Evolutionary conservation across 2,888 invertebrate species (phyloP), one percentile per base, ranked within the genome.

Genomic region (Dicyrtomina minuta): DNA sequence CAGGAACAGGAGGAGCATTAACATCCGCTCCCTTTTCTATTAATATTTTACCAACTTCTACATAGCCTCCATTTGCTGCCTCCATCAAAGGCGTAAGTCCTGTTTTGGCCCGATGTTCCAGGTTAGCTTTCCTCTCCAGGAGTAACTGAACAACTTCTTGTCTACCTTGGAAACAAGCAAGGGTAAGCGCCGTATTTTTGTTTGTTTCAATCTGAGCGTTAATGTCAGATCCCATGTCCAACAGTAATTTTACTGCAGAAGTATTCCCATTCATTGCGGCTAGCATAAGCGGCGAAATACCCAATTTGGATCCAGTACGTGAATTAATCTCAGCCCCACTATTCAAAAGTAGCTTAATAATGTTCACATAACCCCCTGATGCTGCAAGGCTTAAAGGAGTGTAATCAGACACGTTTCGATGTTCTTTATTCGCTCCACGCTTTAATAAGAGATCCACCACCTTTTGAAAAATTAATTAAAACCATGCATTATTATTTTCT

Each of bases 131-230:
- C 76, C 96, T 88, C 83, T 98, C 96, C 15, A 99, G 87, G 68
- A 99, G 86, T 67, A 99, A 86, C 82, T 94, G 93, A 64, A 99
- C 99, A 60, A 99, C 99, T 82, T 99, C 99, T 83, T 97, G 96
- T 51, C 98, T 88, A 77, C 99, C 98, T 88, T 98, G 98, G 84
- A 99, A 98, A 84, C 98, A 98, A 44, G 99, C 99, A 78, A 99
- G 87, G 44, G 98, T 99, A 78, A 99, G 86, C 33, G 99, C 99
- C 27, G 99, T 99, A 83, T 99, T 99, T 70, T 97, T 87, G 83
- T 99, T 99, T 51, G 99, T 99, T 85, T 99, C 99, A 79, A 99
- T 99, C 86, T 96, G 96, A 76, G 99, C 98, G 85, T 99, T 99
- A 79, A 99, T 99, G 82, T 99, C 99, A 80, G 96, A 96, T 76